Conservation (phyloP, 2,113 vertebrate species). For the Hyperopisus bebe region DNA sequence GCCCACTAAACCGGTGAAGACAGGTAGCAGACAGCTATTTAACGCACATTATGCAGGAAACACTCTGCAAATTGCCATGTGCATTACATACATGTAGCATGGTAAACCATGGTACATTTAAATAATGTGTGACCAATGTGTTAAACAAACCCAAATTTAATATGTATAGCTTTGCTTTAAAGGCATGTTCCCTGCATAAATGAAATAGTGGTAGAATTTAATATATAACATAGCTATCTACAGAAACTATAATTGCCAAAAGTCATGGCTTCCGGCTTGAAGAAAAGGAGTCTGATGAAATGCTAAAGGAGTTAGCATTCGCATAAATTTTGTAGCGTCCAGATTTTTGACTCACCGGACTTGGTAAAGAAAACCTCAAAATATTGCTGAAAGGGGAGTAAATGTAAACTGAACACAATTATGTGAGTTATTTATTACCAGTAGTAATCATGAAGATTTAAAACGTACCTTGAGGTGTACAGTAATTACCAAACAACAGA, state of each 20-base stretch:
- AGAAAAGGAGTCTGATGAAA: neutral
- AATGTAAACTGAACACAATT: neutral
- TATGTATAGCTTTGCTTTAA: neutral
- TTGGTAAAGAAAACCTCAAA: neutral
- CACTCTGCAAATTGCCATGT: neutral
- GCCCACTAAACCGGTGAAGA: conserved; percentile 23
- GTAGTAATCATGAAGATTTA: neutral
- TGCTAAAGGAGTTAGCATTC: neutral
- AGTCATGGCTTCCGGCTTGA: neutral
- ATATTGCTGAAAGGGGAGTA: neutral
- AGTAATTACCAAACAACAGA: neutral
- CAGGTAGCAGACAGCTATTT: conserved; percentile 32
- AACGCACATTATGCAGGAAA: neutral
- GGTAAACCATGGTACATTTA: neutral
- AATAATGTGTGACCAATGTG: neutral
- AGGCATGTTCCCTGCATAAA: neutral
- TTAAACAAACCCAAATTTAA: neutral
- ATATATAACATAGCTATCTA: neutral
- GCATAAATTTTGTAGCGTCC: neutral
- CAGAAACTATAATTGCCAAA: neutral
- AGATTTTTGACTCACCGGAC: neutral
- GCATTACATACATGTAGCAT: neutral
- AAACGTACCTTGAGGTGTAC: neutral
- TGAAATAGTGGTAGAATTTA: neutral
- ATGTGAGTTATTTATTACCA: neutral